Evolutionary conservation across 2,113 vertebrate species (phyloP), one percentile per base, ranked within the genome.

Genomic region (Chaetodon trifascialis): DNA sequence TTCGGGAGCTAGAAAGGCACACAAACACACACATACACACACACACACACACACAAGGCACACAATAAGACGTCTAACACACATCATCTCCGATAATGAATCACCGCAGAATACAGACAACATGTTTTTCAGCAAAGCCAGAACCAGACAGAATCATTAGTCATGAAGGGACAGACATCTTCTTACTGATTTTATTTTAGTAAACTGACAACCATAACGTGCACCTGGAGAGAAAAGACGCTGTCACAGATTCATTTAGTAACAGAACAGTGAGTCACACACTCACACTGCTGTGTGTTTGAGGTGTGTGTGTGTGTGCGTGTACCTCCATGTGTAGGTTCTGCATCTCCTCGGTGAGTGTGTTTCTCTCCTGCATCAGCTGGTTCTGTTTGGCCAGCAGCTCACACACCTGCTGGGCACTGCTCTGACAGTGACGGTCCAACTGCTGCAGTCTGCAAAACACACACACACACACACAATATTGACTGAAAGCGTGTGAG

Each of bases 361-460:
- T 91, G 90, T 97, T 96, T 76, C 96, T 95, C 93, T 99, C 96
- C 90, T 95, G 94, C 87, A 97, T 95, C 78, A 98, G 96, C 92
- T 96, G 94, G 89, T 95, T 97, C 95, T 99, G 97, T 93, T 94
- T 96, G 94, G 89, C 94, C 89, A 99, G 96, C 77, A 99, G 86
- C 93, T 97, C 96, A 86, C 96, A 95, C 91, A 98, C 95, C 93
- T 99, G 97, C 95, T 96, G 97, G 76, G 97, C 96, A 34, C 97
- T 96, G 91, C 91, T 91, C 95, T 98, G 97, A 94, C 97, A 95
- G 88, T 97, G 96, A 91, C 94, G 95, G 88, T 98, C 97, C 94
- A 98, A 96, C 94, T 99, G 97, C 89, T 95, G 93, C 87, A 99
- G 95, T 94, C 98, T 99, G 94, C 55, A 86, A 83, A 83, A 92